These are phyloP conservation scores for Ferrisia virgata DNA, from an alignment of 2,888 invertebrate species.

Conservation along the genomic window DNA sequence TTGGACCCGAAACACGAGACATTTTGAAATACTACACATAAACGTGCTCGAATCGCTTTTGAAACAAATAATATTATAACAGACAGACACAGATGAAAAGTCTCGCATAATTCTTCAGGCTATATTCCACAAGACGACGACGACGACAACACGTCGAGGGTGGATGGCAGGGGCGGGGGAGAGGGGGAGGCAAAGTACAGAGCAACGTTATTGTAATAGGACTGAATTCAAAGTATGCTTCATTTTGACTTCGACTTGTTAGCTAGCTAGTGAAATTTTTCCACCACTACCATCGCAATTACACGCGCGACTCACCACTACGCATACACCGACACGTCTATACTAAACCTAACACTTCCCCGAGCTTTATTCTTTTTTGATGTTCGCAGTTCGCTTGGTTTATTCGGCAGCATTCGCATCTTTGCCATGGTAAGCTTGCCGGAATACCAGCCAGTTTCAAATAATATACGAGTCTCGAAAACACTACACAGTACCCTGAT, in stretches of 20 bases:
- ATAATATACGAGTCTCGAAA: neutral
- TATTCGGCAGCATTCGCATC: neutral
- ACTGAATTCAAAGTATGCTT: neutral
- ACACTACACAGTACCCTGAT: no score
- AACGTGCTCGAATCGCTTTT: no score
- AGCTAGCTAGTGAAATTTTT: neutral
- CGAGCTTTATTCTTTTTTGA: neutral
- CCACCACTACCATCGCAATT: neutral
- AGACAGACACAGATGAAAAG: no score
- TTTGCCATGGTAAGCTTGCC: neutral
- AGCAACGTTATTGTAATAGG: neutral
- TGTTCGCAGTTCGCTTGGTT: neutral
- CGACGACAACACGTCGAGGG: no score
- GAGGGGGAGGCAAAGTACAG: no score
- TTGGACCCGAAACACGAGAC: no score
- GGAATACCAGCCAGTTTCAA: neutral
- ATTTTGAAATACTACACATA: no score
- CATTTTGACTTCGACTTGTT: neutral
- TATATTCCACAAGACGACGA: no score
- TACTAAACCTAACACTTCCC: neutral
- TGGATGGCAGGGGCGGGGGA: no score
- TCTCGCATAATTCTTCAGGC: no score
- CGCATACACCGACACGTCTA: neutral
- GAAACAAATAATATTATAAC: no score
- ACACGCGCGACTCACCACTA: no score